These are phyloP conservation scores for Recurvirostra avosetta DNA, from an alignment of 2,113 vertebrate species.

Conservation along the genomic window DNA sequence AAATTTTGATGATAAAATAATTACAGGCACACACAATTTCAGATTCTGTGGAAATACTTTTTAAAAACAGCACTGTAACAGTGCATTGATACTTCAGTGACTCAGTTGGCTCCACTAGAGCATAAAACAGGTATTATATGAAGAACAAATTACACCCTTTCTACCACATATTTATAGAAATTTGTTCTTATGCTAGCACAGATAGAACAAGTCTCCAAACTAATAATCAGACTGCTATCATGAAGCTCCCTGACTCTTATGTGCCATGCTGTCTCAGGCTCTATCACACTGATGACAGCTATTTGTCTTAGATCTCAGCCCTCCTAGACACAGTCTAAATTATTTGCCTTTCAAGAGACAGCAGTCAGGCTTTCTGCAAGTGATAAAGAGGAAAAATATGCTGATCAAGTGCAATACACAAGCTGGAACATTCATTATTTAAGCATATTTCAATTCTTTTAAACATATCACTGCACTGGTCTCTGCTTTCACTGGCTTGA, in stretches of 20 bases:
- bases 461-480: neutral
- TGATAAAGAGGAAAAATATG: slow-evolving; percentile 4
- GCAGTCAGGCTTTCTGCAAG: neutral
- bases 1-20: neutral
- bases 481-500: neutral
- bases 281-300: neutral
- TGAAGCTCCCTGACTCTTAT: neutral
- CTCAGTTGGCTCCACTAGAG: neutral
- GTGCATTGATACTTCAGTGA: neutral
- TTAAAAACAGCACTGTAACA: neutral
- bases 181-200: neutral
- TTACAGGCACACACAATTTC: neutral
- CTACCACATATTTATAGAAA: neutral
- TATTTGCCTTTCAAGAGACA: slow-evolving; percentile 2
- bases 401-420: neutral
- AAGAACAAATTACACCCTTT: neutral
- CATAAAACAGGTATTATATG: neutral
- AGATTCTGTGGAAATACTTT: neutral
- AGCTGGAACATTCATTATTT: neutral
- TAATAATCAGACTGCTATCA: neutral
- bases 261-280: neutral
- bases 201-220: neutral
- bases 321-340: neutral
- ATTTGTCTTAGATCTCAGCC: neutral
- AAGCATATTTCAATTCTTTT: neutral